Evolutionary conservation across 2,797 vertebrate genomes (phyloP).

Genomic region (Acrossocheilus wenchowensis): DNA sequence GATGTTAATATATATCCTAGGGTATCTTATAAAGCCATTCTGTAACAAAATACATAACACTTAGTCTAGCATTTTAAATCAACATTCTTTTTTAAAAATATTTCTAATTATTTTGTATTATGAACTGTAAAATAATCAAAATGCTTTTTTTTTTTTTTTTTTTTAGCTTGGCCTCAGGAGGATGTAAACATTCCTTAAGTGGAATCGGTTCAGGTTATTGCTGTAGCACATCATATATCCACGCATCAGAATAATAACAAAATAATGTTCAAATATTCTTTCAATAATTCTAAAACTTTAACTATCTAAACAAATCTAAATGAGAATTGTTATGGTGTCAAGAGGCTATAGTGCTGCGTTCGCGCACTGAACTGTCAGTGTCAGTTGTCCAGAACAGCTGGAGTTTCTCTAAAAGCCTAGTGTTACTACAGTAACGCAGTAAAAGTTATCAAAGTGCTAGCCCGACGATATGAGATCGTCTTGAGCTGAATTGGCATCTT

Average conservation of each 20-base stretch:
- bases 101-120: background rate
- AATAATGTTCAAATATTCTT: background rate
- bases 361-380: conserved; percentile 15
- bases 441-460: background rate
- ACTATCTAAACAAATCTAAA: background rate
- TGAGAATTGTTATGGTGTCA: background rate
- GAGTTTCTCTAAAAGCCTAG: conserved; percentile 13
- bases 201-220: background rate
- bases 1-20: background rate
- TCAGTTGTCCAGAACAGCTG: conserved; percentile 4
- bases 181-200: background rate
- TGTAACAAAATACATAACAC: background rate
- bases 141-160: background rate
- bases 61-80: background rate
- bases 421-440: background rate
- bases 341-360: background rate
- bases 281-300: background rate
- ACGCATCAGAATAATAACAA: background rate
- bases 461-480: background rate
- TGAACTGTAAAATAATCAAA: background rate
- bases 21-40: background rate
- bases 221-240: background rate
- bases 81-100: no score
- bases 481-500: background rate
- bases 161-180: background rate